Base-by-base conservation (phyloP, 2,113 vertebrate species). In the Thunnus thynnus region DNA sequence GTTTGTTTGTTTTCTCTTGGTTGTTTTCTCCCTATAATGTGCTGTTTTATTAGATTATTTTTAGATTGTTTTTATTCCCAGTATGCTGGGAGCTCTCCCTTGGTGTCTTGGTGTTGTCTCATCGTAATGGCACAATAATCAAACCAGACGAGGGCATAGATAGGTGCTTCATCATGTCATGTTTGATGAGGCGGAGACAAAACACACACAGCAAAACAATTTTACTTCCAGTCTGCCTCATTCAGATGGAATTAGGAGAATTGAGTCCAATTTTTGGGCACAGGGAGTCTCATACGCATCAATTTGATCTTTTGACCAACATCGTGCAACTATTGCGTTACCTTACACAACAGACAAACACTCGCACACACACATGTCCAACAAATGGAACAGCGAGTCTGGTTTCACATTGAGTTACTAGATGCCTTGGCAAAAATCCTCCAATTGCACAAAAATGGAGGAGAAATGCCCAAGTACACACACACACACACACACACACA, bases 361-460 rank as follows among this genome's bases (percentile, higher is more conserved):
- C 58, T 10, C 3, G 2, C 67, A 69, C 62, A 48, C 74, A 69
- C 27, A 10, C 4, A 9, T 72, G 61, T 73, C 16, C 64, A 68
- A 70, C 74, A 54, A 86, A 78, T 47, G 32, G 75, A 75, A 68
- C 69, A 71, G 17, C n/a, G 7, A 1, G 17, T 64, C 20, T 54
- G 52, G 41, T 87, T 93, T 87, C 85, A 83, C 69, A 91, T 91
- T 50, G 81, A 66, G 57, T 57, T 78, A 25, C 61, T 56, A 57
- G 75, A 48, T 76, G 76, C 41, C 76, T 54, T 82, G 84, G 79
- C 78, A 76, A 66, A 88, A 80, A 57, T 46, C 47, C 13, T 32
- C 0, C 32, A 62, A 22, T 89, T 82, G 78, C 76, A 88, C 63
- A 80, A 86, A 80, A 69, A 69, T 14, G 2, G 13, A 75, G 65